A percentile compares a stretch with the other conserved stretches of the same genome.
These are phyloP conservation scores for Rhynchophorus ferrugineus DNA, from an alignment of 1,140 invertebrate species.

Conservation along the genomic window DNA sequence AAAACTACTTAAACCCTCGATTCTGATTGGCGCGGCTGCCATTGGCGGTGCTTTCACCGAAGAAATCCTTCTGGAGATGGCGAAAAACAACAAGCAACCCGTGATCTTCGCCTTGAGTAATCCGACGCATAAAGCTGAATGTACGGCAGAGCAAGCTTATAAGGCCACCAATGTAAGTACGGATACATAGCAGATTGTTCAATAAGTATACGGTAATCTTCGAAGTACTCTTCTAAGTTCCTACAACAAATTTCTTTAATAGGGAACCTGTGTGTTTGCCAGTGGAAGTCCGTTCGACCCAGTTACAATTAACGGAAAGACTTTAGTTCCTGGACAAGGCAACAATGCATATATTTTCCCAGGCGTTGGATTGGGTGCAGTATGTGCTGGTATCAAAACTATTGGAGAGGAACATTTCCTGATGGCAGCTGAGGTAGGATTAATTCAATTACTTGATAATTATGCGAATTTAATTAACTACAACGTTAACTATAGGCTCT, in stretches of 20 bases:
- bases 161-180: slow-evolving; percentile 63
- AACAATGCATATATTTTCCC: slow-evolving; percentile 98
- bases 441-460: no score
- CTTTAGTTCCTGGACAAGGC: slow-evolving; percentile 81
- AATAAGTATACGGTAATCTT: no score
- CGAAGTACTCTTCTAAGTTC: no score
- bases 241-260: no score
- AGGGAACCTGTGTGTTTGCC: slow-evolving; percentile 82
- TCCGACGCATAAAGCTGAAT: slow-evolving; percentile 93
- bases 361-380: slow-evolving; percentile 80
- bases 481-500: slow-evolving; percentile 51
- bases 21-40: slow-evolving; percentile 79
- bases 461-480: not conserved
- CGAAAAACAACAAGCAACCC: slow-evolving; percentile 62
- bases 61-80: slow-evolving; percentile 79
- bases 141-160: slow-evolving; percentile 93
- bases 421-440: slow-evolving; percentile 67
- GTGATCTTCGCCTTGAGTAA: slow-evolving; percentile 95
- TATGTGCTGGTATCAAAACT: slow-evolving; percentile 71
- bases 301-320: slow-evolving; percentile 69
- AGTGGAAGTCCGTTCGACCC: slow-evolving; percentile 88
- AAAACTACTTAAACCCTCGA: slow-evolving; percentile 67
- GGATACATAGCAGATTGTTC: no score
- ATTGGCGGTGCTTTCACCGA: slow-evolving; percentile 78
- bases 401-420: slow-evolving; percentile 88